phyloP scores from a whole-genome alignment of 2,113 vertebrate genomes.

The Macrotus californicus region DNA sequence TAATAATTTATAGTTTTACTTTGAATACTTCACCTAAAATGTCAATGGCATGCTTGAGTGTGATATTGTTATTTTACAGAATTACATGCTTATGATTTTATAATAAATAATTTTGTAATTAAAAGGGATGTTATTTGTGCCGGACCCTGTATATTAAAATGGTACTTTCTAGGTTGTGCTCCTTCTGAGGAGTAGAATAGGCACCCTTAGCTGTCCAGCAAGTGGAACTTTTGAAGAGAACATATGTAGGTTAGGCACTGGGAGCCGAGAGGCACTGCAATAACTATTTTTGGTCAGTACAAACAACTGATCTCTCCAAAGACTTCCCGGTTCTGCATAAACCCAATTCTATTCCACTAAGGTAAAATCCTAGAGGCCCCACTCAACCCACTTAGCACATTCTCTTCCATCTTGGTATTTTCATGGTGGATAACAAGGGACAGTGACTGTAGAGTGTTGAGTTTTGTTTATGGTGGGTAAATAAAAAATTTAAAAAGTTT shows the following conservation, averaged over 20 bases:
- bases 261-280: neutral
- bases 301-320: neutral
- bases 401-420: neutral
- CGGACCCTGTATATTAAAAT: neutral
- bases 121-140: no score
- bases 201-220: neutral
- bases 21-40: no score
- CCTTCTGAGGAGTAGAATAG: neutral
- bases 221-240: neutral
- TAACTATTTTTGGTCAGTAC: neutral
- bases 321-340: neutral
- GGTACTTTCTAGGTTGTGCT: neutral
- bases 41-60: no score
- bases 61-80: no score
- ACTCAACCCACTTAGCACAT: neutral
- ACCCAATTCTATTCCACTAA: neutral
- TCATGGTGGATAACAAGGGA: neutral
- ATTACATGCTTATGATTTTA: no score
- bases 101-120: no score
- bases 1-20: no score
- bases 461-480: neutral
- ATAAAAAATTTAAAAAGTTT: neutral
- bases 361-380: neutral
- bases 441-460: neutral
- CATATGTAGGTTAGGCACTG: neutral